A percentile compares a stretch with the other conserved stretches of the same genome.
These are phyloP conservation scores for Ceratothoa steindachneri DNA, from an alignment of 2,888 invertebrate genomes.

Conservation along the genomic window DNA sequence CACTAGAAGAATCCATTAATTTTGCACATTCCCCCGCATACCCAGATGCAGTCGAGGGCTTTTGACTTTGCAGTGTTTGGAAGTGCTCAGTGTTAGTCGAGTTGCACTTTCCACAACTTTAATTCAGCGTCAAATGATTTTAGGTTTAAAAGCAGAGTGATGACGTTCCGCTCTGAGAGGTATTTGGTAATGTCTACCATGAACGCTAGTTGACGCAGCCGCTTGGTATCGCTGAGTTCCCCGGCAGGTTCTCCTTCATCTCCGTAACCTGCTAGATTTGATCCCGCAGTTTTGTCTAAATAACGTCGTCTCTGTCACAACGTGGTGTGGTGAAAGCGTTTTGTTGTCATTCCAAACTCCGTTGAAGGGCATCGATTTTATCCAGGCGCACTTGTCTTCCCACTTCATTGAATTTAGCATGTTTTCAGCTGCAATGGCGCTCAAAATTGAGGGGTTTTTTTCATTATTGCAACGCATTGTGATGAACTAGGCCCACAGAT, in stretches of 20 bases:
- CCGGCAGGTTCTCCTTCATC: slow-evolving; percentile 20
- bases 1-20: too few relatives aligned
- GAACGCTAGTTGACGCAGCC: slow-evolving; percentile 6
- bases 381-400: too few relatives aligned
- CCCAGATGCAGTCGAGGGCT: too few relatives aligned
- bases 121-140: slow-evolving; percentile 8
- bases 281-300: slow-evolving; percentile 15
- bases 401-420: too few relatives aligned
- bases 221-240: slow-evolving; percentile 17
- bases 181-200: background rate
- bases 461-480: too few relatives aligned
- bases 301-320: slow-evolving; percentile 19
- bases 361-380: slow-evolving; percentile 12
- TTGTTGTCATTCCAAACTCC: slow-evolving; percentile 18
- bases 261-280: slow-evolving; percentile 15
- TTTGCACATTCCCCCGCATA: too few relatives aligned
- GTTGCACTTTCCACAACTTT: slow-evolving; percentile 9
- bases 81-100: too few relatives aligned
- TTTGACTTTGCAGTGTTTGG: too few relatives aligned
- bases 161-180: background rate
- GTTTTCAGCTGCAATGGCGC: too few relatives aligned
- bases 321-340: slow-evolving; percentile 1
- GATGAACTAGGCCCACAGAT: too few relatives aligned
- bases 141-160: slow-evolving; percentile 7
- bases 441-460: too few relatives aligned